Base-by-base conservation (phyloP, 2,797 vertebrate species). In the Lates japonicus region DNA sequence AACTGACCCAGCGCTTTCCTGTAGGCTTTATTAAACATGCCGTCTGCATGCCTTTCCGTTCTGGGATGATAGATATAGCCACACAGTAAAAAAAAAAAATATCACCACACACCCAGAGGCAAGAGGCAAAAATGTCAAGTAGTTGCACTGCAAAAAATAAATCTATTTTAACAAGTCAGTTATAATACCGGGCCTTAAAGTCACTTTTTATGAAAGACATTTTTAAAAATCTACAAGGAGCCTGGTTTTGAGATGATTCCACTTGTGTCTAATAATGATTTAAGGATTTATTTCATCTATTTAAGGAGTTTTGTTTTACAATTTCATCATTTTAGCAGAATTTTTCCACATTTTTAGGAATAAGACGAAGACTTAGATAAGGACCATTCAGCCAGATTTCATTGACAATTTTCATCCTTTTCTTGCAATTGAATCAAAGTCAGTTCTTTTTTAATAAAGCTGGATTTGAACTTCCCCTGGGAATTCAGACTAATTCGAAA, bases 11-110 rank as follows among this genome's bases (percentile, higher is more conserved):
- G 94, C 91, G 96, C 96, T 94, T 97, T 97, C 94, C 97, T 97
- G 95, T 98, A 98, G 94, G 97, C 97, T 96, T 97, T 96, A 95
- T 97, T 97, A 95, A 99, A 97, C 94, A 98, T 96, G 91, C 96
- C 97, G 90, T 97, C 97, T 90, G 97, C 96, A 80, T 98, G 97
- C 92, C 98, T 98, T 95, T 93, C 95, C 89, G 90, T 93, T 95
- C 91, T 95, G 94, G 76, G 88, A 92, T 88, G 93, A 94, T 92
- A 93, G 93, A 94, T 90, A 87, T 90, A 87, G 83, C 86, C 92
- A 94, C 88, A 94, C 81, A 94, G 85, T 91, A 87, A 93, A 61
- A 89, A 86, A 29, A 29, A 29, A 29, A 29, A 29, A 29, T 29
- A 29, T 93, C 85, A 93, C 85, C 80, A 91, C 88, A 93, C 87